Percentiles rank a stretch among this genome's conserved stretches.
These are phyloP conservation scores for Petrosia ficiformis DNA, from an alignment of 37 sponge, comb jelly and placozoan genomes.

Conservation along the genomic window DNA sequence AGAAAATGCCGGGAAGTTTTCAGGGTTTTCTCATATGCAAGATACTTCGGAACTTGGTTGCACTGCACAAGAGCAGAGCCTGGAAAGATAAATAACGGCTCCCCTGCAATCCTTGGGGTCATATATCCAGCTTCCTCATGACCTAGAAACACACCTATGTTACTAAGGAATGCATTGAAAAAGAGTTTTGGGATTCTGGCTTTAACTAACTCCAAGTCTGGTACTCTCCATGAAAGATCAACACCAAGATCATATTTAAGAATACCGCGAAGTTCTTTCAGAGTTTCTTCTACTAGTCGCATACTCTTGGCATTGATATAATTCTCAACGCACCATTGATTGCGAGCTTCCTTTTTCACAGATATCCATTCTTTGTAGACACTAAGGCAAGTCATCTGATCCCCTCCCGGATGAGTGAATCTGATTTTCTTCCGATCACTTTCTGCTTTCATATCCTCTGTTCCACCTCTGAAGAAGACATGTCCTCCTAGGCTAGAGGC, in stretches of 20 bases:
- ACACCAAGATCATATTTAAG: conserved; percentile 3
- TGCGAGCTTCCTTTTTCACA: conserved; percentile 25
- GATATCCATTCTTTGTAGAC: conserved; percentile 43
- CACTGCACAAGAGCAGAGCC: conserved; percentile 46
- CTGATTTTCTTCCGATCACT: conserved; percentile 56
- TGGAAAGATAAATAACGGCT: conserved; percentile 37
- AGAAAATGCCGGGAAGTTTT: conserved; percentile 66
- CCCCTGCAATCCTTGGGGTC: conserved; percentile 17
- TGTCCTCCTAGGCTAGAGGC: conserved; percentile 47
- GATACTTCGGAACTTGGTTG: conserved; percentile 21
- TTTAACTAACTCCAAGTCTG: conserved; percentile 16
- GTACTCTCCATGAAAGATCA: not conserved
- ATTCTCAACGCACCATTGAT: conserved; percentile 71
- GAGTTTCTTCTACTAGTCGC: conserved; percentile 49
- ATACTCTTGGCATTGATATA: conserved; percentile 71
- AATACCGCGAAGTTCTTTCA: conserved; percentile 40
- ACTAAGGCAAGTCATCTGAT: conserved; percentile 46
- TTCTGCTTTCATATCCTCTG: conserved; percentile 50
- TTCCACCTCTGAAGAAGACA: conserved; percentile 58
- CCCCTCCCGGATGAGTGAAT: conserved; percentile 56
- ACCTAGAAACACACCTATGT: conserved; percentile 50
- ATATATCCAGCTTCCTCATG: conserved; percentile 60
- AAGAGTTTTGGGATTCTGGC: conserved; percentile 24
- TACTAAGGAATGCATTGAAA: conserved; percentile 47
- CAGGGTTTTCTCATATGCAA: conserved; percentile 61